phyloP scores from a whole-genome alignment of 2,113 vertebrate genomes.

The Strix uralensis region DNA sequence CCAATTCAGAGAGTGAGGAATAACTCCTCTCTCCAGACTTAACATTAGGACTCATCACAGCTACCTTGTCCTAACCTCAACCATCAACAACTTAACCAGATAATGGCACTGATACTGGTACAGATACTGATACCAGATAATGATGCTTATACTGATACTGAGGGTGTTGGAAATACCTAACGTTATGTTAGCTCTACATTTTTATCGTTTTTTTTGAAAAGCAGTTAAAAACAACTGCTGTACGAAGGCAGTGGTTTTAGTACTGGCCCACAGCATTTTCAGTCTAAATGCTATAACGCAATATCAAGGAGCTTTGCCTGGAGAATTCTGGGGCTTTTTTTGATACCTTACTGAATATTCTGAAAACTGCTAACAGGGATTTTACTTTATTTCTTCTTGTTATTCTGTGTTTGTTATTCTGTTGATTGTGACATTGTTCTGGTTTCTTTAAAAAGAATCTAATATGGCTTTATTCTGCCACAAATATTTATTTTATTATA shows the following conservation, averaged over 20 bases:
- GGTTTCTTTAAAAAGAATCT: neutral
- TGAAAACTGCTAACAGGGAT: neutral
- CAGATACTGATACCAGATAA: neutral
- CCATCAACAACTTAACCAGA: neutral
- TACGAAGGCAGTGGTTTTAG: neutral
- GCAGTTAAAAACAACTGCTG: neutral
- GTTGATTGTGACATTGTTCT: neutral
- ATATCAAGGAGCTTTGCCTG: neutral
- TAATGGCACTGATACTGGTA: neutral
- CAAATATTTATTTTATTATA: neutral
- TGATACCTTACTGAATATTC: neutral
- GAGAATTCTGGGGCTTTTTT: neutral
- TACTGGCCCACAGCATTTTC: neutral
- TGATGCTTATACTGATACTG: neutral
- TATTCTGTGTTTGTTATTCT: neutral
- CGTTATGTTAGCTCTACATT: neutral
- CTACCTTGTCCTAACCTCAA: neutral
- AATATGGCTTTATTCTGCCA: neutral
- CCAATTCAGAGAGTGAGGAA: neutral
- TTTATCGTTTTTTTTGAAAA: neutral
- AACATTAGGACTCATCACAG: neutral
- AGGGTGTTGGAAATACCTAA: neutral
- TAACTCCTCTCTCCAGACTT: neutral
- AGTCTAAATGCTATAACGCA: neutral
- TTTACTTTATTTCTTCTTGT: neutral